Evolutionary conservation across 2,888 invertebrate species (phyloP), one percentile per base, ranked within the genome.

Genomic region (Pammene aurita): DNA sequence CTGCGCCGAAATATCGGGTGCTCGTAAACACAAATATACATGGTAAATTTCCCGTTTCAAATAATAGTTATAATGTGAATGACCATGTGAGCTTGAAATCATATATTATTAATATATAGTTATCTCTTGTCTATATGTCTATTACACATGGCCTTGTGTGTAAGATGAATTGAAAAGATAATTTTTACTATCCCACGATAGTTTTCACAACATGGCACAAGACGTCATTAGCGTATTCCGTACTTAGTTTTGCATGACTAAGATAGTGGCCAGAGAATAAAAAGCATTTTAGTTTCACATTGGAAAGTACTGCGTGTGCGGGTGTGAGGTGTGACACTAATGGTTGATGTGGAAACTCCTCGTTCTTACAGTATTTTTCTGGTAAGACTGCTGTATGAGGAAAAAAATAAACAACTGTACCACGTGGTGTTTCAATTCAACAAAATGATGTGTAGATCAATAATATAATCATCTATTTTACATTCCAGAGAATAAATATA

Each of bases 211-310:
- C 54, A 55, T 56, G 64, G 67, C 72, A 72, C 65, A 75, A 72
- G 70, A 74, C 71, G 67, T 73, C 68, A 77, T 73, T 70, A 67
- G 54, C 61, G 62, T 73, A 74, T 74, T 76, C 78, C 73, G 74
- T 87, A 86, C 90, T 89, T 87, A 86, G 84, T 83, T 88, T 86
- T 89, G 90, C 90, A 89, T 89, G 90, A 88, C 84, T 84, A 80
- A 83, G 80, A 78, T 73, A 72, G 74, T 77, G 77, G 76, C 78
- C 52, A 78, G 76, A 75, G 72, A 69, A 78, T 75, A 81, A 84
- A 84, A 84, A 84, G 78, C 75, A 78, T 76, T 77, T 69, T 72
- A 76, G 74, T 86, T 87, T 87, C 84, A 82, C 84, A 83, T 85
- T 85, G 78, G 88, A 89, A 89, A 90, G 88, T 82, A 58, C 1